Conservation (phyloP, 2,113 vertebrate species). For the Lagopus muta region DNA sequence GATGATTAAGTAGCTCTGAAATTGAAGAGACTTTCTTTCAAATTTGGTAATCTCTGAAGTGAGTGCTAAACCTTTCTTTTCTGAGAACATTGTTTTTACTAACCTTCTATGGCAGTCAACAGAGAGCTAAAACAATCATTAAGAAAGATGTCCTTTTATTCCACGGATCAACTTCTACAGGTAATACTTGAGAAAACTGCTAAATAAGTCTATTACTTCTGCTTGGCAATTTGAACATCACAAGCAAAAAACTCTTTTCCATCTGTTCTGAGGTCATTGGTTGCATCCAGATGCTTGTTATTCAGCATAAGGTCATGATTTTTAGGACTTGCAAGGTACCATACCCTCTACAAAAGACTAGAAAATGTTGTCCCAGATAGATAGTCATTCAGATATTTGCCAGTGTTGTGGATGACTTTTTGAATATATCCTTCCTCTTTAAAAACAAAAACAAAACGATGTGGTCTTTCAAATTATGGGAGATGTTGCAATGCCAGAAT, state of each 20-base stretch:
- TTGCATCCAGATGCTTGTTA: neutral
- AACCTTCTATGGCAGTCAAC: neutral
- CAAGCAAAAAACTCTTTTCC: neutral
- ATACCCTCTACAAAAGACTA: neutral
- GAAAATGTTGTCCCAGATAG: neutral
- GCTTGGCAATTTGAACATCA: constrained; percentile 17
- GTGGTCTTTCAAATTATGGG: neutral
- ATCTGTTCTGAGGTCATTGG: neutral
- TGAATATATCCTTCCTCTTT: neutral
- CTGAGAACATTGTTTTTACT: neutral
- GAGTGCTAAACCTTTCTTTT: neutral
- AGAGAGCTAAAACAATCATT: neutral
- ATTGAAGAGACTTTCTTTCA: neutral
- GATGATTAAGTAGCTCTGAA: neutral
- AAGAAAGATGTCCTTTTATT: neutral
- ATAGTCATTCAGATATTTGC: neutral
- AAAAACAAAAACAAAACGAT: neutral
- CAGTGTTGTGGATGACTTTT: neutral
- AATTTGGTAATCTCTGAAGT: neutral
- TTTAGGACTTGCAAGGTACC: neutral
- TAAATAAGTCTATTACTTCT: constrained; percentile 22
- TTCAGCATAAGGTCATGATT: neutral
- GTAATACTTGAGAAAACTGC: constrained; percentile 13
- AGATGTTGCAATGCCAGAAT: neutral
- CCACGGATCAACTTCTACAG: neutral